Evolutionary conservation across 2,888 invertebrate genomes (phyloP), one percentile per base, ranked within the genome.

Genomic region (Tiliacea aurago): DNA sequence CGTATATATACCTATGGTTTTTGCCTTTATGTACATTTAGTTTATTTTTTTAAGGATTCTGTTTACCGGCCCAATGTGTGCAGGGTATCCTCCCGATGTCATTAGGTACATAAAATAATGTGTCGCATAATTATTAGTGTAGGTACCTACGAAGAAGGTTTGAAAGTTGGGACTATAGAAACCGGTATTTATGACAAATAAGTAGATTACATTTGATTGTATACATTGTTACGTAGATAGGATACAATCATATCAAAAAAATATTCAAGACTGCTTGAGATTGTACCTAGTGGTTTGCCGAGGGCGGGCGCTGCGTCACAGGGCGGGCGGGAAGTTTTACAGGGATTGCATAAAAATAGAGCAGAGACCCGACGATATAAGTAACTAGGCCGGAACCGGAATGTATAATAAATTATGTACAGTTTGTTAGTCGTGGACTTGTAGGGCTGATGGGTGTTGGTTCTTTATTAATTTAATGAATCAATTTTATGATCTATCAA

Each of bases 311-410:
- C 23, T 37, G 73, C 73, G 37, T 23, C 15, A 37, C 23, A 9
- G 73, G 70, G 70, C 70, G 73, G 73, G 55, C 73, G 45, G 55
- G 23, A 47, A 47, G 15, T 45, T 37, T 45, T 13, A 28, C 28
- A 56, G 15, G 20, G 20, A 33, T 33, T 53, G 72, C 72, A 70
- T 28, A 70, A 33, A 65, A 53, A 53, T 55, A 28, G 55, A 73
- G 53, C 23, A 73, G 7, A 20, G 10, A 23, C 9, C 33, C 23
- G 15, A 11, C 9, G 15, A n/a, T 28, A 18, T 28, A n/a, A 18
- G 4, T 13, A 51, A 70, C n/a, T 71, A 71, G 43, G 51, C 13
- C 33, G 18, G n/a, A 6, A 43, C 13, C 33, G 18, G n/a, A 6
- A 43, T 28, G 15, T 33, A 33, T n/a, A 20, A 33, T 2, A 33